Evolutionary conservation across 2,888 invertebrate genomes (phyloP), one percentile per base, ranked within the genome.

Genomic region (Drosophila paucipuncta): DNA sequence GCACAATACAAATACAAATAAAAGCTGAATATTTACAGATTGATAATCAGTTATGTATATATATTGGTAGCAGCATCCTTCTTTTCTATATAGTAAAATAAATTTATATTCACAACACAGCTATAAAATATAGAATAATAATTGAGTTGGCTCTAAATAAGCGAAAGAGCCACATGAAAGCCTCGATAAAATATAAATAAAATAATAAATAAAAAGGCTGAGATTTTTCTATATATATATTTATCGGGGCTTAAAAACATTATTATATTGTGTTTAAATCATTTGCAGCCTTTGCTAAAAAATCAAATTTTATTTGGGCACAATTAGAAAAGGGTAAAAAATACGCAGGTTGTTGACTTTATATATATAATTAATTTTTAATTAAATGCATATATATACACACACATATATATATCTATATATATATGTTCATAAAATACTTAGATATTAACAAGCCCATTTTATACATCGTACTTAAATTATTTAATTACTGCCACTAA

Each of bases 381-480:
- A 28, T 43, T 47, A 47, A 61, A 47, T 28, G 54, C 50, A 55
- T 39, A 33, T 50, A 47, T 47, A 16, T 22, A 47, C 13, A 41
- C 4, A 41, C 41, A n/a, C 6, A 39, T 47, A 25, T 13, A 28
- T 13, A 35, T 43, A 53, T 30, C 2, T 41, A 18, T 41, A 39
- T 47, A 25, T 13, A 11, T 31, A 28, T 16, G 16, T 16, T 9
- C 25, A 9, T 25, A 47, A 16, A 7, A 16, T 25, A 47, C 25
- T 47, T 25, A 41, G n/a, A 43, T 39, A 52, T 68, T 72, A 60
- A 57, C 37, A 55, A 54, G 11, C 66, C 57, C 63, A 65, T 52
- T 43, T 68, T 57, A 65, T 47, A 62, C 28, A 59, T 47, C 25
- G 4, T 25, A 37, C 53, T 41, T 28, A 58, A 18, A 54, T 22